Evolutionary conservation across 2,888 invertebrate species (phyloP), one percentile per base, ranked within the genome.

Genomic region (Microctonus brassicae): DNA sequence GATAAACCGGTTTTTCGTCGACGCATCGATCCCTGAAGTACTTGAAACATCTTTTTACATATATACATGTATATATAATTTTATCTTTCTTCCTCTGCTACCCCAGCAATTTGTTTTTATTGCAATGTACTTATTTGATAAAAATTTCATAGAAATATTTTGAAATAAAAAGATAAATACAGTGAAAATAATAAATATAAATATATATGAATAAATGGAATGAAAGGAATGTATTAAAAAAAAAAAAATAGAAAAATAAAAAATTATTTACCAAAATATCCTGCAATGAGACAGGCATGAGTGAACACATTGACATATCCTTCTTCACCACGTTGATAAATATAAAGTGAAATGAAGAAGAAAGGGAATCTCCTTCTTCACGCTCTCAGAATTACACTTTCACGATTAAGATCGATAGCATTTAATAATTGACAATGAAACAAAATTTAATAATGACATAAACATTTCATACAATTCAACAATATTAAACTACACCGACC

Each of bases 281-380:
- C 80, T 85, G 86, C 77, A 87, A 80, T 36, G 87, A 87, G 61
- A 87, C 87, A 76, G 86, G 87, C 86, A 87, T 87, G 81, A 87
- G 81, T 73, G 86, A 87, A 76, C 87, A 87, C 78, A 84, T 85
- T 77, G 86, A 84, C 86, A 86, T 81, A 77, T 47, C 47, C 17
- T n/a, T 47, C 47, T 47, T 47, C 47, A 47, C 47, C 47, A 47
- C 17, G 47, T 17, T n/a, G 17, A 17, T 47, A 47, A n/a, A n/a
- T n/a, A n/a, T n/a, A 47, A 47, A 47, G 47, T 47, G 47, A n/a
- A 55, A 2, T 36, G 24, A 22, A 13, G n/a, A 24, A 26, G 33
- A 60, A 69, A 55, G 33, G 29, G 58, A 68, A 68, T 29, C 17
- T 26, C 42, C 20, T 22, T 7, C 52, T 71, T 67, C 62, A 61